Conservation (phyloP, 2,113 vertebrate genomes). For the Ageneiosus marmoratus region DNA sequence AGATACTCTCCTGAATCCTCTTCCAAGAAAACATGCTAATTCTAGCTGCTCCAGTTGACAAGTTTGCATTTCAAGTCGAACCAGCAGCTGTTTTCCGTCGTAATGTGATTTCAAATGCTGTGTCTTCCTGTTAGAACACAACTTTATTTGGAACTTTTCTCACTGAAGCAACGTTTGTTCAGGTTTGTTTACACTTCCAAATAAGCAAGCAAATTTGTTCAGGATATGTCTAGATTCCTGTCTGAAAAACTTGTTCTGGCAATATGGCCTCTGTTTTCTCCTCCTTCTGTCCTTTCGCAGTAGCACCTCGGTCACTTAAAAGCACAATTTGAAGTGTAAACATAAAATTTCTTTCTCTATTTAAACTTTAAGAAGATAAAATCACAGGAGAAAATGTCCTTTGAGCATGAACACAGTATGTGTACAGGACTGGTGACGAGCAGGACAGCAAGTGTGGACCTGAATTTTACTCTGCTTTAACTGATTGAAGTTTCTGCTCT, state of each 20-base stretch:
- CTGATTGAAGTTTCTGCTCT: conserved; percentile 50
- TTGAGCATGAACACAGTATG: background rate
- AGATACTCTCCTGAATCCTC: background rate
- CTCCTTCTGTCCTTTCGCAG: background rate
- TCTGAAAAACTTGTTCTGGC: background rate
- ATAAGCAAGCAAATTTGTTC: background rate
- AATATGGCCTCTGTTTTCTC: background rate
- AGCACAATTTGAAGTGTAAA: background rate
- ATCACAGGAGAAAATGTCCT: background rate
- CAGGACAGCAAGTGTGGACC: conserved; percentile 56
- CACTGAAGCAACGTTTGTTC: background rate
- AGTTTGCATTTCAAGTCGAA: background rate
- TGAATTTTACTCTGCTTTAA: conserved; percentile 53
- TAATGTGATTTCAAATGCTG: background rate
- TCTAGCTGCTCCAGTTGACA: conserved; percentile 4
- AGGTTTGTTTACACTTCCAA: background rate
- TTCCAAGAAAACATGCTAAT: conserved; percentile 12
- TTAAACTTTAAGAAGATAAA: background rate
- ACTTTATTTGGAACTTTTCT: background rate
- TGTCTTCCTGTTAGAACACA: background rate
- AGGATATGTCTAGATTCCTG: background rate
- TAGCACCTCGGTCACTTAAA: background rate
- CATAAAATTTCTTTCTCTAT: background rate
- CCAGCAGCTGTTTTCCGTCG: background rate
- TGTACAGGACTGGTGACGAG: conserved; percentile 2